phyloP scores from a whole-genome alignment of 2,113 vertebrate species.

The Nycticorax nycticorax region DNA sequence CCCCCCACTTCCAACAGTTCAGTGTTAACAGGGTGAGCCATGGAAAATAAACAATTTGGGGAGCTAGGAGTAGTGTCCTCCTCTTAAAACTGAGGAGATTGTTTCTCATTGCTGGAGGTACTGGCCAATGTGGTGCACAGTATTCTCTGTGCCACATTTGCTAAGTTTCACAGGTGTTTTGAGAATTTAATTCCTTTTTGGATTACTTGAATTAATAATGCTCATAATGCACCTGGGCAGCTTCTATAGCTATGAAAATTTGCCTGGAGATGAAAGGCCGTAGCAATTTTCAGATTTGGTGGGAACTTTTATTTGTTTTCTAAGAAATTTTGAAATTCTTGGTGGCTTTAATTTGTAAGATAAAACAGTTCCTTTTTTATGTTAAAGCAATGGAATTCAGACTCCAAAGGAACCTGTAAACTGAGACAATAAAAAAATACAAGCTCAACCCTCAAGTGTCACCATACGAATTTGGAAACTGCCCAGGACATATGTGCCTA shows the following conservation, averaged over 20 bases:
- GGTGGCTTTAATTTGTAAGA: background rate
- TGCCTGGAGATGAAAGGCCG: background rate
- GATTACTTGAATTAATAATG: background rate
- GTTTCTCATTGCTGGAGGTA: background rate
- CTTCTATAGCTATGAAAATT: background rate
- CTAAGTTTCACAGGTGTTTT: background rate
- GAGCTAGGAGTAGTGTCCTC: accelerated
- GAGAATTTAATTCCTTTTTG: background rate
- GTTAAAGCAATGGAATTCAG: background rate
- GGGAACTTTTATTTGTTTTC: background rate
- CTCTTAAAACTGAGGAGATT: background rate
- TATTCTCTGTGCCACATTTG: background rate
- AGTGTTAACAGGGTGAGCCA: background rate
- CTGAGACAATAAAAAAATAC: background rate
- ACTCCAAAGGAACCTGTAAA: background rate
- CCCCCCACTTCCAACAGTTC: background rate
- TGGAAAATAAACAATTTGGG: background rate
- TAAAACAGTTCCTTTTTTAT: background rate
- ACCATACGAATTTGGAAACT: background rate
- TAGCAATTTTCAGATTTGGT: background rate
- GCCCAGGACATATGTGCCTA: background rate
- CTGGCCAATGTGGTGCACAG: background rate
- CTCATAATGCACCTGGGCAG: background rate
- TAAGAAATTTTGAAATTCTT: background rate
- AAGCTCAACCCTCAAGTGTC: background rate